phyloP scores from a whole-genome alignment of 2,113 vertebrate species.

The Microtus montanus region DNA sequence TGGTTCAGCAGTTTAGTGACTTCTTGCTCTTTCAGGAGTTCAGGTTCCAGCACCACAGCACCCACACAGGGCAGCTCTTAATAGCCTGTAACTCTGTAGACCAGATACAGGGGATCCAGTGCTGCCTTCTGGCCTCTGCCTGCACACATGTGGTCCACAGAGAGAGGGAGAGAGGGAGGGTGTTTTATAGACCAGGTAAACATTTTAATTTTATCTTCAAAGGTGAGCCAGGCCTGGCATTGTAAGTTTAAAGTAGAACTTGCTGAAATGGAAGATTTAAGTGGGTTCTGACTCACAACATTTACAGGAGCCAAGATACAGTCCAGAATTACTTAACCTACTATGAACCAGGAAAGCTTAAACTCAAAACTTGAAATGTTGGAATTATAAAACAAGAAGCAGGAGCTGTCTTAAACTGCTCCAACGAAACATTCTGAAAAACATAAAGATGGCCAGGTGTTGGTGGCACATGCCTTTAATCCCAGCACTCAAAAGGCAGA shows the following conservation, averaged over 20 bases:
- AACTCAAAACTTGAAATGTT: neutral
- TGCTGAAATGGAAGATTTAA: constrained; percentile 19
- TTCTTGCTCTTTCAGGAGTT: neutral
- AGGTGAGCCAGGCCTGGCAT: neutral
- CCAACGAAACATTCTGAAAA: constrained; percentile 14
- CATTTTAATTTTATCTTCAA: neutral
- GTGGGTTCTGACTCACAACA: neutral
- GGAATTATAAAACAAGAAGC: neutral
- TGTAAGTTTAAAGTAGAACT: constrained; percentile 1
- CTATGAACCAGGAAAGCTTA: constrained; percentile 16
- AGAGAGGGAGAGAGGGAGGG: too few relatives aligned
- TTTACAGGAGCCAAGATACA: neutral
- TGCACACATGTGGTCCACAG: neutral
- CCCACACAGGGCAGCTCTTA: neutral
- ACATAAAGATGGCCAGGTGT: too few relatives aligned
- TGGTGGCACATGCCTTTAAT: too few relatives aligned
- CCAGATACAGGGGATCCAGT: neutral
- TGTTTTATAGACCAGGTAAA: neutral
- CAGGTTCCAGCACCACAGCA: neutral
- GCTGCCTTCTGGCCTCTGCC: neutral
- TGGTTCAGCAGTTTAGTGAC: neutral
- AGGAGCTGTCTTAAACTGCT: neutral
- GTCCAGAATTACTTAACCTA: neutral
- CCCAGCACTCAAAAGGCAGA: too few relatives aligned
- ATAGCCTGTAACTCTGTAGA: neutral